Base-by-base conservation (phyloP, 2,888 invertebrate species). In the Macrophya annulata region DNA sequence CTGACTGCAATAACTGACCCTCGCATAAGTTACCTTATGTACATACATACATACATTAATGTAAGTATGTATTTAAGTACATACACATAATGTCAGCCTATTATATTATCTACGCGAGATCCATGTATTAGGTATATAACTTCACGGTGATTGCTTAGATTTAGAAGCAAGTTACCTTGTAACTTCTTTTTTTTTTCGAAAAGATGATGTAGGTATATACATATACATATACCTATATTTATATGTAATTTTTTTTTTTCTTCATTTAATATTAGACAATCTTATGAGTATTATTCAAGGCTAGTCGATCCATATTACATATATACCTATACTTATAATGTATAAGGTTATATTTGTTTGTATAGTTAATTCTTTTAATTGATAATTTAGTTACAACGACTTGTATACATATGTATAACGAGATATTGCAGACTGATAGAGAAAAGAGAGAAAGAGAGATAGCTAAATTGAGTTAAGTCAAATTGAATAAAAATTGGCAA, bases 391-490 rank as follows among this genome's bases (percentile, higher is more conserved):
- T 74, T 74, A 74, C 43, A 10, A 21, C 43, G 45, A 10, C 31
- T 1, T 55, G 12, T 31, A 25, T 25, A 65, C 31, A 21, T 31
- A 31, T 65, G 43, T 72, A 72, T 72, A 17, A 43, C 21, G 21
- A 40, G 15, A 21, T 74, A n/a, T 31, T 68, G 37, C 25, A 51
- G 51, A 17, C 55, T 8, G 8, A 55, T 6, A 51, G 17, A 55
- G 1, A 55, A n/a, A 55, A 15, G 48, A 15, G 15, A 48, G 15
- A 48, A 4, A 48, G 15, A 55, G 55, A 55, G 55, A 74, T 12
- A 74, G 45, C 43, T 17, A 77, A 77, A 77, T 77, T 55, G 17
- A 51, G 77, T 77, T 77, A 77, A 48, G 51, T 77, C 37, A 51
- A 77, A 77, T 77, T 31, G 51, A 77, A 77, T 77, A 77, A 55